Base-by-base conservation (phyloP, 1,140 invertebrate genomes). In the Physella acuta region DNA sequence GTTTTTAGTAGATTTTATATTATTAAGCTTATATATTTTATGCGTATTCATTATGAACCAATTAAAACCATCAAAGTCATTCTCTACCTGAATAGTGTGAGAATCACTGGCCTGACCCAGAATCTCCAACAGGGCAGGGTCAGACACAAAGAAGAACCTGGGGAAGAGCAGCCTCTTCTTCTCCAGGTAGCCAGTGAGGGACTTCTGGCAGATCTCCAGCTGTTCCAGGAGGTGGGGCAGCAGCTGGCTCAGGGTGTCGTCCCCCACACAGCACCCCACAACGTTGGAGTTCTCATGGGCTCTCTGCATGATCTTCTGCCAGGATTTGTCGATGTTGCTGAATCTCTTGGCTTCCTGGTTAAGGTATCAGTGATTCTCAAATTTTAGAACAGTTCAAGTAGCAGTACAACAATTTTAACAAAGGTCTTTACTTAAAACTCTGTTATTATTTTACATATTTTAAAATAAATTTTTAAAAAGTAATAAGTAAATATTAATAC, bases 281-380 rank as follows among this genome's bases (percentile, higher is more conserved):
- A 98, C 95, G 36, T 95, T 94, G 0, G 94, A 91, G 4, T 93
- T 97, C 84, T 98, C 95, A 80, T 97, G 94, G 0, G 94, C 94
- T 56, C 93, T 85, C 81, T 94, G 93, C 95, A 99, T 98, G 36
- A 98, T 97, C 82, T 97, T 97, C 83, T 97, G 94, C 95, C 96
- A 99, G 4, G 94, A 95, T 80, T 98, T 97, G 82, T 99, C 96
- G 73, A 99, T 98, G 87, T 95, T 97, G 34, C 92, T 93, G 85
- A 98, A 99, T 30, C 86, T 69, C 71, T 87, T 86, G 31, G 85
- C 85, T 80, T 86, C 85, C 81, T 85, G 37, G n/a, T n/a, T n/a
- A n/a, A n/a, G n/a, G n/a, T n/a, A n/a, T n/a, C n/a, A n/a, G n/a
- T n/a, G n/a, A n/a, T n/a, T n/a, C n/a, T n/a, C n/a, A n/a, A n/a